Conservation (phyloP, 2,888 invertebrate genomes). For the Silvanus unidentatus region DNA sequence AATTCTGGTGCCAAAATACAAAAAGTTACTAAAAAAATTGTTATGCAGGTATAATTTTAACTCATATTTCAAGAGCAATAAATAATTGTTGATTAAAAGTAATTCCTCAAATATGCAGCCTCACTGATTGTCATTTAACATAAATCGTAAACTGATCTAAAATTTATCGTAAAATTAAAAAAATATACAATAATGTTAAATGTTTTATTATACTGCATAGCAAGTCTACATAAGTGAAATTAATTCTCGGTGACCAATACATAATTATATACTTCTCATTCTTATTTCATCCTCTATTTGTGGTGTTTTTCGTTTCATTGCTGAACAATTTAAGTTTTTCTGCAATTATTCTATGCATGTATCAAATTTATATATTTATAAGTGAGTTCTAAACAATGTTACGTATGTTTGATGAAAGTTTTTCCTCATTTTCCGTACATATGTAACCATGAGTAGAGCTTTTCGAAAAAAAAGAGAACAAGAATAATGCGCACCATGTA, state of each 20-base stretch:
- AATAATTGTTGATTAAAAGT: slow-evolving; percentile 13
- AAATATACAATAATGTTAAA: slow-evolving; percentile 16
- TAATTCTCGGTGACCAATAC: slow-evolving; percentile 32
- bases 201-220: slow-evolving; percentile 27
- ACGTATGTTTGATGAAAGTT: no score
- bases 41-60: slow-evolving; percentile 31
- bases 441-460: no score
- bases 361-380: no score
- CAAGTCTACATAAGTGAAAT: slow-evolving; percentile 24
- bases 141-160: no score
- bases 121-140: slow-evolving; percentile 6
- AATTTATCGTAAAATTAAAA: neutral
- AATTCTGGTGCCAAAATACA: slow-evolving; percentile 46
- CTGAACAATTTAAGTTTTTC: slow-evolving; percentile 3
- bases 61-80: slow-evolving; percentile 29
- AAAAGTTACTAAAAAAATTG: slow-evolving; percentile 41
- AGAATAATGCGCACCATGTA: slow-evolving; percentile 38
- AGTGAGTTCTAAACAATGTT: no score
- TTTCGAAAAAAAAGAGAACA: slow-evolving; percentile 5
- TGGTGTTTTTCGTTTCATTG: slow-evolving; percentile 8
- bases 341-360: no score
- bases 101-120: slow-evolving; percentile 3
- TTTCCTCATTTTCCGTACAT: no score
- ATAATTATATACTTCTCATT: slow-evolving; percentile 28
- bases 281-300: slow-evolving; percentile 26